phyloP scores from a whole-genome alignment of 2,797 vertebrate species.

The Cuculus canorus region DNA sequence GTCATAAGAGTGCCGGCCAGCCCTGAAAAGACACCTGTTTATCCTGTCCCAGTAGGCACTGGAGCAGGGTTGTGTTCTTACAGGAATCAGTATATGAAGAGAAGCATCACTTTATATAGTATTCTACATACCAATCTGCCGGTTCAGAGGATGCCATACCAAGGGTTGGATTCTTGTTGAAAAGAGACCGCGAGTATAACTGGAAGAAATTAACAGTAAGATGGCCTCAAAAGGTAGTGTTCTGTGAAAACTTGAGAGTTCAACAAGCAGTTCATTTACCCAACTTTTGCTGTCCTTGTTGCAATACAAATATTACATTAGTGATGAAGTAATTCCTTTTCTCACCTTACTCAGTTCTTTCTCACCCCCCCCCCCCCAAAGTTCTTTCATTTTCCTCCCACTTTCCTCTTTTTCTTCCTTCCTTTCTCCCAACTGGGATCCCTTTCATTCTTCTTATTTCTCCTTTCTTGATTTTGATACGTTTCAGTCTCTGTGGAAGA shows the following conservation, averaged over 20 bases:
- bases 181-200: not conserved
- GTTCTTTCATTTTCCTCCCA: not conserved
- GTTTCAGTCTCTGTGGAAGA: not conserved
- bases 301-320: not conserved
- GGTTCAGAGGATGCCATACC: not conserved
- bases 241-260: not conserved
- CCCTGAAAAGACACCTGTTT: not conserved
- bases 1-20: not conserved
- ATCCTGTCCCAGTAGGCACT: rapidly evolving
- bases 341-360: not conserved
- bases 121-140: not conserved
- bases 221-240: not conserved
- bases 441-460: not conserved
- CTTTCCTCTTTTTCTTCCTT: not conserved
- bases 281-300: not conserved
- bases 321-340: not conserved
- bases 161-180: not conserved
- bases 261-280: not conserved
- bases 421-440: not conserved
- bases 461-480: not conserved
- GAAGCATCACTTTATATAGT: not conserved
- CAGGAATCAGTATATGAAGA: not conserved
- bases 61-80: not conserved
- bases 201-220: not conserved
- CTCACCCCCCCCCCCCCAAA: not conserved